Evolutionary conservation across 1,140 invertebrate species (phyloP).

Genomic region (Leptinotarsa defecta): DNA sequence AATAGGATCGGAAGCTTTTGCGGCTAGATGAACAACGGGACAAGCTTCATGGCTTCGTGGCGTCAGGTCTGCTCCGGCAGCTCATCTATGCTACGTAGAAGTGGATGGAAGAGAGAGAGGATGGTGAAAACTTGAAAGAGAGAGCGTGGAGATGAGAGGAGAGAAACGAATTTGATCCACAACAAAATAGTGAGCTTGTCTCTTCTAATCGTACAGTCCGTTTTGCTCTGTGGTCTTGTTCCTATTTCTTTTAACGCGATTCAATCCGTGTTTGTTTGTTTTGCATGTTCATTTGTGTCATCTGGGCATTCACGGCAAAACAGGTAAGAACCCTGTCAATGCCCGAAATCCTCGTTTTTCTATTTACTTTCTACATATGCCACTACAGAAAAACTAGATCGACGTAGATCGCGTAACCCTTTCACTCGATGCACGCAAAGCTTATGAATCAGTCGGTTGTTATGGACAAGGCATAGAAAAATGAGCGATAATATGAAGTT

Average conservation of each 20-base stretch:
- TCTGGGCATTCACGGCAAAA: constrained; percentile 42
- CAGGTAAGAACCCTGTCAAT: constrained; percentile 53
- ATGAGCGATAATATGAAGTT: constrained; percentile 10
- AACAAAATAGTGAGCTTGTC: constrained; percentile 58
- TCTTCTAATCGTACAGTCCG: constrained; percentile 55
- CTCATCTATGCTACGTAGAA: constrained; percentile 46
- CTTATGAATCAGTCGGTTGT: constrained; percentile 4
- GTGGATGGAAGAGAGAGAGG: constrained; percentile 55
- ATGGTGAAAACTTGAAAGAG: constrained; percentile 58
- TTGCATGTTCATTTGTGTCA: constrained; percentile 47
- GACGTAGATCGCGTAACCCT: not conserved
- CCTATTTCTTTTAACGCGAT: constrained; percentile 47
- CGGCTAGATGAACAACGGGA: constrained; percentile 34
- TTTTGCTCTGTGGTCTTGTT: constrained; percentile 53
- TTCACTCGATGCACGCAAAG: not conserved
- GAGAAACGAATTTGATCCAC: constrained; percentile 57
- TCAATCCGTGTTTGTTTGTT: constrained; percentile 38
- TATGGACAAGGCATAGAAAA: constrained; percentile 14
- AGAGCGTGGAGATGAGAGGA: constrained; percentile 54
- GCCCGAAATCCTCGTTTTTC: constrained; percentile 31
- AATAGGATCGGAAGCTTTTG: constrained; percentile 48
- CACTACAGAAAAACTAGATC: not conserved
- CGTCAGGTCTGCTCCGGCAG: constrained; percentile 40
- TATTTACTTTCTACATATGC: not conserved
- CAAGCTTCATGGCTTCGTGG: constrained; percentile 44